These are phyloP conservation scores for Fissipunctia ypsillon DNA, from an alignment of 2,888 invertebrate species.

Conservation along the genomic window DNA sequence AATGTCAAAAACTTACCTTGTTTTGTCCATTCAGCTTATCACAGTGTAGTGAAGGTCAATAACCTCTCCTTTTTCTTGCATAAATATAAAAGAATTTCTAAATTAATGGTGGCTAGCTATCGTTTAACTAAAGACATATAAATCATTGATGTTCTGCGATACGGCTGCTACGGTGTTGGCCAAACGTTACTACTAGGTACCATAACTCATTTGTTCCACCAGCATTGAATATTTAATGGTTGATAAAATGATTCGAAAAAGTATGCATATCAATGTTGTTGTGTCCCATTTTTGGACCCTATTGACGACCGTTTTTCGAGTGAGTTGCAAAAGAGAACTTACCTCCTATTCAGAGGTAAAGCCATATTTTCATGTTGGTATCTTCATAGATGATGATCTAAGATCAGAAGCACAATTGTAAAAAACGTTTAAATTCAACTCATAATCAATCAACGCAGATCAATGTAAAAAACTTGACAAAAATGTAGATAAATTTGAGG, in stretches of 20 bases:
- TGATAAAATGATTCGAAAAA: slow-evolving; percentile 8
- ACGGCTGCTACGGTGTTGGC: slow-evolving; percentile 30
- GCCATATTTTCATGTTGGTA: neutral
- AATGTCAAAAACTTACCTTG: neutral
- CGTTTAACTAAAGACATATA: slow-evolving; percentile 38
- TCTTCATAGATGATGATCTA: neutral
- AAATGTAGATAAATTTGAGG: neutral
- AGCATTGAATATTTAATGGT: slow-evolving; percentile 37
- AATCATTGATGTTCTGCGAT: slow-evolving; percentile 47
- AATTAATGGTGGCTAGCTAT: slow-evolving; percentile 31
- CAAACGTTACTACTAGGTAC: slow-evolving; percentile 15
- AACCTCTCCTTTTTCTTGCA: slow-evolving; percentile 2
- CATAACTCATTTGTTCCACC: slow-evolving; percentile 32
- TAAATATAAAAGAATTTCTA: slow-evolving; percentile 24
- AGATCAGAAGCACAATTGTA: neutral
- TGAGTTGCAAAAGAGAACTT: too few species aligned
- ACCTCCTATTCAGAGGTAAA: neutral
- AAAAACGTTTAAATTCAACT: neutral
- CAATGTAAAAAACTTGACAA: neutral
- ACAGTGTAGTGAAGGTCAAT: neutral
- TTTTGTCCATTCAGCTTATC: neutral
- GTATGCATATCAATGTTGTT: neutral
- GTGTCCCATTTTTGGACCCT: neutral
- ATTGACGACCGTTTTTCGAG: neutral
- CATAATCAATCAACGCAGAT: neutral